Evolutionary conservation across 2,888 invertebrate genomes (phyloP).

Genomic region (Magallana nippona): DNA sequence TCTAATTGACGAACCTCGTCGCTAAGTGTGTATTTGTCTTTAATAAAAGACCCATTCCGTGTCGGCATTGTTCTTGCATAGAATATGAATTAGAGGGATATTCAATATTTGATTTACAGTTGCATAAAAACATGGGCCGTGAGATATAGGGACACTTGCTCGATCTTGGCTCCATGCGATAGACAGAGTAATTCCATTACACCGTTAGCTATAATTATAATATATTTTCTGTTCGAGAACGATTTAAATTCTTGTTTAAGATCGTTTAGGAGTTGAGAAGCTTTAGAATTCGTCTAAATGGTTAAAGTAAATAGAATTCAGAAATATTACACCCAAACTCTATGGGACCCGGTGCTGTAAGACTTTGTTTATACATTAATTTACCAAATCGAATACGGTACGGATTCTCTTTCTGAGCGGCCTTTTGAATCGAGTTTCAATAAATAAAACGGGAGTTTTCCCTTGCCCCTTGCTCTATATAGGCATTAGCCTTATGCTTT

Average conservation of each 20-base stretch:
- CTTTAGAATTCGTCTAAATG: constrained; percentile 32
- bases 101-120: constrained; percentile 4
- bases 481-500: not conserved
- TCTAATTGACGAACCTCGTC: constrained; percentile 30
- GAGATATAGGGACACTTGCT: not conserved
- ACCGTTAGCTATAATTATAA: constrained; percentile 16
- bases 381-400: not conserved
- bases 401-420: not conserved
- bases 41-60: constrained; percentile 11
- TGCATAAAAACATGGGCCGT: not conserved
- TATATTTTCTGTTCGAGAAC: not conserved
- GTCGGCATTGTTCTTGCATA: not conserved
- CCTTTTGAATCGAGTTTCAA: too few relatives aligned
- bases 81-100: not conserved
- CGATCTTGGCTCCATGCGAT: not conserved
- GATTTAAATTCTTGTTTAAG: constrained; percentile 9
- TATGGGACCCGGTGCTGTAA: not conserved
- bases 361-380: not conserved
- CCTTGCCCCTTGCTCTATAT: too few relatives aligned
- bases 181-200: not conserved
- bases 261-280: not conserved
- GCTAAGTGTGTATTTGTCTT: constrained; percentile 32
- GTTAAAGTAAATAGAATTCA: constrained; percentile 13
- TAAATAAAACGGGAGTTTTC: too few relatives aligned
- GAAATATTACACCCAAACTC: constrained; percentile 2